Conservation (phyloP, 2,888 invertebrate genomes). For the Plebejus anna region DNA sequence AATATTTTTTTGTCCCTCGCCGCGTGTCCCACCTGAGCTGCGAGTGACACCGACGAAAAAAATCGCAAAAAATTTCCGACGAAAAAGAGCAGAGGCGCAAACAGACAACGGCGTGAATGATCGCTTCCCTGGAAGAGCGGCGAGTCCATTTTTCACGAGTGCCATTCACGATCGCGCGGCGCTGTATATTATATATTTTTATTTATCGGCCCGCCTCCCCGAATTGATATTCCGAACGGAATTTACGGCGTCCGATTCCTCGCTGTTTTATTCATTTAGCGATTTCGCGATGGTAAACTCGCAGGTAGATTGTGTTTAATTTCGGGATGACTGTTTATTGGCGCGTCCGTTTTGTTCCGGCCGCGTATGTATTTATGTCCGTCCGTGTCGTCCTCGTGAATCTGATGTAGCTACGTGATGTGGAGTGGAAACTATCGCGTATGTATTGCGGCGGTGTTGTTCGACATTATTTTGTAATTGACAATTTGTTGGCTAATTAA, state of each 20-base stretch:
- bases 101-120: constrained; percentile 80
- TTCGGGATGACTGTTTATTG: constrained; percentile 78
- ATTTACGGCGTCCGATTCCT: constrained; percentile 70
- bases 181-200: constrained; percentile 71
- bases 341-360: constrained; percentile 67
- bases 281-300: constrained; percentile 75
- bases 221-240: constrained; percentile 77
- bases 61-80: constrained; percentile 66
- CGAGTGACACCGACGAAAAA: constrained; percentile 73
- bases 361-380: constrained; percentile 49
- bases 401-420: not conserved
- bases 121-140: constrained; percentile 79
- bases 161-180: constrained; percentile 74
- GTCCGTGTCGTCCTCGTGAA: constrained; percentile 14
- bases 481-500: not conserved
- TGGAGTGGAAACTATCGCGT: not conserved
- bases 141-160: constrained; percentile 81
- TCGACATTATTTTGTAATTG: not conserved
- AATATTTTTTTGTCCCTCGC: constrained; percentile 75
- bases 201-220: constrained; percentile 66
- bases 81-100: constrained; percentile 77
- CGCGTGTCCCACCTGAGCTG: constrained; percentile 80
- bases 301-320: constrained; percentile 77
- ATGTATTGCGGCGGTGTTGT: not conserved
- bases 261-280: constrained; percentile 79